Conservation (phyloP, 2,888 invertebrate genomes). For the Drosophila sordidula region DNA sequence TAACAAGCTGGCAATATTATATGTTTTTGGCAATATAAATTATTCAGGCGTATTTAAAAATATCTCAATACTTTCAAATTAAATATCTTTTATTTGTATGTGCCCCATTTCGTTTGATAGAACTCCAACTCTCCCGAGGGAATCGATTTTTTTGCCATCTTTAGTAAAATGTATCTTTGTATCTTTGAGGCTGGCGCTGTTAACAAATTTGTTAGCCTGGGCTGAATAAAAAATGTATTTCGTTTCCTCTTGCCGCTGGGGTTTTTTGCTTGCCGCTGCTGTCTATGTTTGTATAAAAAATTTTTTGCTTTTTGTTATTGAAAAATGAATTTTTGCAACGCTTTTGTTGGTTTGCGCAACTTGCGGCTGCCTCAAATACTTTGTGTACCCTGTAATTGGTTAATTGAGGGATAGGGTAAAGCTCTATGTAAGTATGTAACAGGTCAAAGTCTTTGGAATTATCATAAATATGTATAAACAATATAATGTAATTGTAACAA, state of each 20-base stretch:
- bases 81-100: conserved; percentile 1
- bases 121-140: neutral
- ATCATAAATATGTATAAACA: too few species aligned
- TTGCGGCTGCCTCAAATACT: conserved; percentile 53
- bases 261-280: conserved; percentile 55
- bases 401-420: neutral
- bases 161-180: conserved; percentile 26
- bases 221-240: conserved; percentile 19
- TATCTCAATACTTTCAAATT: neutral
- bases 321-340: conserved; percentile 55
- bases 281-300: conserved; percentile 27
- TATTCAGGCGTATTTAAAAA: neutral
- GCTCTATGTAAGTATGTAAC: too few species aligned
- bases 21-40: neutral
- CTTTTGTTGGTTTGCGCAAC: conserved; percentile 51
- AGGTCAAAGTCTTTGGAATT: too few species aligned
- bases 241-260: conserved; percentile 37
- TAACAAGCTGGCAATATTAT: neutral
- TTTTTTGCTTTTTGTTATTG: conserved; percentile 53
- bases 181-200: conserved; percentile 15
- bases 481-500: too few species aligned
- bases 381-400: conserved; percentile 15
- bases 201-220: conserved; percentile 31
- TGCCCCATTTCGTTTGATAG: neutral
- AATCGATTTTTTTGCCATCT: neutral